Evolutionary conservation across 2,888 invertebrate genomes (phyloP).

Genomic region (Abscondita cerata): DNA sequence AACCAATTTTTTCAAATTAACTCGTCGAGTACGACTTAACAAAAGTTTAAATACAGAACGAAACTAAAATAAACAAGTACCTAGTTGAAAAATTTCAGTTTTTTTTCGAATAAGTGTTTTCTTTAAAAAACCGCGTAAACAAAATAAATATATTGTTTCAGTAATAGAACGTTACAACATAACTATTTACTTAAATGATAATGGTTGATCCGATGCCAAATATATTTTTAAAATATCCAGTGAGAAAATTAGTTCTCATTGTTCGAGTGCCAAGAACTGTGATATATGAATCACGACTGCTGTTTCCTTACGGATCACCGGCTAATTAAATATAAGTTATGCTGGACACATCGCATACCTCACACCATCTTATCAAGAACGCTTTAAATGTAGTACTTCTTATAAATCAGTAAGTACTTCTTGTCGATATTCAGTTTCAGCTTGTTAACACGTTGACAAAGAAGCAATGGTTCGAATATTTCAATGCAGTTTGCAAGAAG

Average conservation of each 20-base stretch:
- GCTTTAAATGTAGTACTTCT: constrained; percentile 13
- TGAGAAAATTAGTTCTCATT: constrained; percentile 38
- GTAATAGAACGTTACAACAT: constrained; percentile 18
- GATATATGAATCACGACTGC: constrained; percentile 50
- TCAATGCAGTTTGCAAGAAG: constrained; percentile 40
- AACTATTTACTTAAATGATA: constrained; percentile 23
- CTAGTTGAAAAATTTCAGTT: background rate
- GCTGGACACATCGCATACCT: constrained; percentile 51
- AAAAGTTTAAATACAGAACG: background rate
- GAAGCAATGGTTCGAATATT: constrained; percentile 2
- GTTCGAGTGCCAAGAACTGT: constrained; percentile 43
- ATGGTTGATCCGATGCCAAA: constrained; percentile 27
- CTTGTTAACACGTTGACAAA: constrained; percentile 3
- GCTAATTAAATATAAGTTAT: constrained; percentile 57
- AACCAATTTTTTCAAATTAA: background rate
- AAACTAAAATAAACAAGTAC: background rate
- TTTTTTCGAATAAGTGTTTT: background rate
- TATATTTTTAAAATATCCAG: constrained; percentile 29
- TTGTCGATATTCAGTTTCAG: background rate
- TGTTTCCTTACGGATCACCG: constrained; percentile 52
- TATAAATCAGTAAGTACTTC: constrained; percentile 3
- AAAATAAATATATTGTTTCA: constrained; percentile 17
- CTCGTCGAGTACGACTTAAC: too few species aligned
- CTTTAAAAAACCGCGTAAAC: background rate
- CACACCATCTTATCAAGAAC: constrained; percentile 50